These are phyloP conservation scores for Sinohyriopsis cumingii DNA, from an alignment of 2,888 invertebrate genomes.

Conservation along the genomic window DNA sequence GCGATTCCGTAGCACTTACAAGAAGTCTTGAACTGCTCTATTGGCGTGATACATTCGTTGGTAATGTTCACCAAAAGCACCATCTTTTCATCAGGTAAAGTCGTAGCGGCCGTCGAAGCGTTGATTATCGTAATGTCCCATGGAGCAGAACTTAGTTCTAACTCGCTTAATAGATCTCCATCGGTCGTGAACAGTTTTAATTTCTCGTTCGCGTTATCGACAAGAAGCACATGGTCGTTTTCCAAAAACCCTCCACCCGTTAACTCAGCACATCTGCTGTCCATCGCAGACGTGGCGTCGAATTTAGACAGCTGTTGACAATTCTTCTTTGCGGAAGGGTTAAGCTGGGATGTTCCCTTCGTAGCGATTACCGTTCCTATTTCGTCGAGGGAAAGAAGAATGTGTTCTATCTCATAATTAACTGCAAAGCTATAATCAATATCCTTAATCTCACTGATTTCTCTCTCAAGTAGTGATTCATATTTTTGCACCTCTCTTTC, in stretches of 20 bases:
- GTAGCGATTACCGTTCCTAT: slow-evolving; percentile 29
- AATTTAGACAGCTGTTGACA: slow-evolving; percentile 19
- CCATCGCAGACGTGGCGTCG: slow-evolving; percentile 36
- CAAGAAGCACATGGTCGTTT: slow-evolving; percentile 30
- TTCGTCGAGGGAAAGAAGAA: slow-evolving; percentile 33
- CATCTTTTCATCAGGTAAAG: slow-evolving; percentile 36
- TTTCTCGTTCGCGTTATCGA: slow-evolving; percentile 36
- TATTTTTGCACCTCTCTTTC: slow-evolving; percentile 37
- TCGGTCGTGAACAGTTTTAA: slow-evolving; percentile 35
- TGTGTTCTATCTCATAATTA: slow-evolving; percentile 40
- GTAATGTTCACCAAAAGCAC: slow-evolving; percentile 27
- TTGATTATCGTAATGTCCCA: slow-evolving; percentile 38
- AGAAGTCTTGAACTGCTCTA: slow-evolving; percentile 33
- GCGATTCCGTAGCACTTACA: slow-evolving; percentile 39
- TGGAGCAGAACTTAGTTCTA: slow-evolving; percentile 33
- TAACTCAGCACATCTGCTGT: slow-evolving; percentile 34
- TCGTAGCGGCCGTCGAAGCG: slow-evolving; percentile 37
- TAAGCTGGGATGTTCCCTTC: slow-evolving; percentile 22
- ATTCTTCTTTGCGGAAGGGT: slow-evolving; percentile 35
- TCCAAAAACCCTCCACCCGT: slow-evolving; percentile 38
- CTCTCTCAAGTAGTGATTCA: slow-evolving; percentile 33
- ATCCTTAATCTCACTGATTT: slow-evolving; percentile 22
- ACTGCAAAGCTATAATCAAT: slow-evolving; percentile 31
- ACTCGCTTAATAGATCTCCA: slow-evolving; percentile 31
- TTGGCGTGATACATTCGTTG: slow-evolving; percentile 36